Evolutionary conservation across 2,797 vertebrate genomes (phyloP).

Genomic region (Sebastes trivittatus): DNA sequence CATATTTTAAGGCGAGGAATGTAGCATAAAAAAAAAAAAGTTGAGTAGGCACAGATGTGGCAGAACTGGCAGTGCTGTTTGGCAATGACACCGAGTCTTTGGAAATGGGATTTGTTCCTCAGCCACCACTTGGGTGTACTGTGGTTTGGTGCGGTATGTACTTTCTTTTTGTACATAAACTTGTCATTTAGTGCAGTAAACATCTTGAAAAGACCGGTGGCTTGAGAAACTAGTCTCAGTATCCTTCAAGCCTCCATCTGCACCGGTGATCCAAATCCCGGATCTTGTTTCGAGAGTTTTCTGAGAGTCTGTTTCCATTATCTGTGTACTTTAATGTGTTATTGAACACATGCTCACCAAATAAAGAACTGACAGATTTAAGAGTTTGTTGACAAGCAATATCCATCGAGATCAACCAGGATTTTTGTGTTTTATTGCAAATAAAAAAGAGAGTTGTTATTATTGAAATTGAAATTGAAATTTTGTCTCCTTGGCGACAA

Average conservation of each 20-base stretch:
- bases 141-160: conserved; percentile 28
- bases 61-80: conserved; percentile 31
- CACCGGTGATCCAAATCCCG: background rate
- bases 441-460: background rate
- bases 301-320: background rate
- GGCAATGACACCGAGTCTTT: conserved; percentile 30
- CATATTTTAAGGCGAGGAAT: conserved; percentile 40
- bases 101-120: conserved; percentile 40
- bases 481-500: no score
- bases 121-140: conserved; percentile 39
- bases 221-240: background rate
- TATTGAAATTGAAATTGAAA: background rate
- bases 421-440: background rate
- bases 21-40: background rate
- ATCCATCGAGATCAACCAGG: background rate
- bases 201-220: conserved; percentile 11
- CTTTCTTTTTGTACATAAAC: conserved; percentile 40
- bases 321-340: background rate
- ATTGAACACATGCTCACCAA: background rate
- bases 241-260: background rate
- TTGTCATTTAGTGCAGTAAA: conserved; percentile 42
- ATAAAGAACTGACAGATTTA: background rate
- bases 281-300: background rate
- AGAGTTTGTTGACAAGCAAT: background rate
- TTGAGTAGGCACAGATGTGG: conserved; percentile 59